These are phyloP conservation scores for Eptesicus fuscus DNA, from an alignment of 2,113 vertebrate genomes.

Conservation along the genomic window DNA sequence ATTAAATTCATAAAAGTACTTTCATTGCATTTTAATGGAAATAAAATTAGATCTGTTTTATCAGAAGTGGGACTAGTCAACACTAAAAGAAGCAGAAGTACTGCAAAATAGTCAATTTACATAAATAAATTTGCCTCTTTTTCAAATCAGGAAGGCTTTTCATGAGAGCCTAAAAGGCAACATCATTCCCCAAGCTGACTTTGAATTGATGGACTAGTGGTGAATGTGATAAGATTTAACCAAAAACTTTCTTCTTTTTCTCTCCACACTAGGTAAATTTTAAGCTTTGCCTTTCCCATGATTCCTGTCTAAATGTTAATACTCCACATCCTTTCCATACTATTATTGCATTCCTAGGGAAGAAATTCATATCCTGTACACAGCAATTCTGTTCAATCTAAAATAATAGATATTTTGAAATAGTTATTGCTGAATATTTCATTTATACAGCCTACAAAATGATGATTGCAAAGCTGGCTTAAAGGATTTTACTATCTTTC, in stretches of 20 bases:
- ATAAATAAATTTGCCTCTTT: slow-evolving; percentile 65
- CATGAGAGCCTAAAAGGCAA: slow-evolving; percentile 41
- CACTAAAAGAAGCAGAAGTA: slow-evolving; percentile 55
- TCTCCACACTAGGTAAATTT: slow-evolving; percentile 52
- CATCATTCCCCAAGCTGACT: slow-evolving; percentile 39
- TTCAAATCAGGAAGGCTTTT: slow-evolving; percentile 61
- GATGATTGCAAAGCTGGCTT: slow-evolving; percentile 43
- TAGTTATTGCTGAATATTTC: slow-evolving; percentile 61
- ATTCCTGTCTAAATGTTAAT: slow-evolving; percentile 72
- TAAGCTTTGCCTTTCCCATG: slow-evolving; percentile 67
- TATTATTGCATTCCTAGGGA: slow-evolving; percentile 43
- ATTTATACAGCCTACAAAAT: slow-evolving; percentile 44
- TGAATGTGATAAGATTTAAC: slow-evolving; percentile 58
- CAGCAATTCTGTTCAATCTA: slow-evolving; percentile 55
- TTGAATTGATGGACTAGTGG: slow-evolving; percentile 52
- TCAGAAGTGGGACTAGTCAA: slow-evolving; percentile 62
- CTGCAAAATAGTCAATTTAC: slow-evolving; percentile 61
- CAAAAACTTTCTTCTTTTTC: slow-evolving; percentile 36
- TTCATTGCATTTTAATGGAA: slow-evolving; percentile 75
- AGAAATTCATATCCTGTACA: slow-evolving; percentile 29
- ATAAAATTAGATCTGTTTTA: slow-evolving; percentile 75
- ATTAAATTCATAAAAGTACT: slow-evolving; percentile 69
- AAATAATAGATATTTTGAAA: slow-evolving; percentile 63
- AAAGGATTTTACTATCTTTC: slow-evolving; percentile 41
- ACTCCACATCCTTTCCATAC: slow-evolving; percentile 61